Conservation (phyloP, 2,797 vertebrate genomes). For the Rhadinocentrus ornatus region DNA sequence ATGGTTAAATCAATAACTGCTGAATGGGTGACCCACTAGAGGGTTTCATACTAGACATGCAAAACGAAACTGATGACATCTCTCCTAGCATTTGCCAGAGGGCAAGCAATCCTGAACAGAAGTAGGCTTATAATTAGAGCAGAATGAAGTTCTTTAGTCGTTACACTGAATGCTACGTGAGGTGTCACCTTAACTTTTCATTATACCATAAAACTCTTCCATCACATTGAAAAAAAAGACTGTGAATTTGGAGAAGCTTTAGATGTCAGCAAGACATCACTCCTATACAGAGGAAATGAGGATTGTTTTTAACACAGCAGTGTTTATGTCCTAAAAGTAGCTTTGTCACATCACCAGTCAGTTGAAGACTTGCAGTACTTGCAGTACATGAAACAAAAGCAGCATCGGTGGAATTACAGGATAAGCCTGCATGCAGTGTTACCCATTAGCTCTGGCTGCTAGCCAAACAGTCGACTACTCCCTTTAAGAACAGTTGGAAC, state of each 20-base stretch:
- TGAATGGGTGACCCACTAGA: conserved; percentile 56
- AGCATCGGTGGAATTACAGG: conserved; percentile 3
- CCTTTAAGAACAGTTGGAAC: not conserved
- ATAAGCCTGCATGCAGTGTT: not conserved
- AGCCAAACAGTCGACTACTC: not conserved
- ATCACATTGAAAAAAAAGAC: not conserved
- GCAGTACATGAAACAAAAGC: conserved; percentile 7
- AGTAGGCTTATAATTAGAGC: conserved; percentile 33
- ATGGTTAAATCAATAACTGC: conserved; percentile 46
- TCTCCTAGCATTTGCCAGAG: conserved; percentile 45
- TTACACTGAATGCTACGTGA: conserved; percentile 24
- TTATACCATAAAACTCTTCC: not conserved
- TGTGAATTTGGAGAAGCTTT: conserved; percentile 4
- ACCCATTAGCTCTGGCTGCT: not conserved
- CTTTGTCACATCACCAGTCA: not conserved
- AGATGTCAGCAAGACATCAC: conserved; percentile 1
- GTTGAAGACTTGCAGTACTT: not conserved
- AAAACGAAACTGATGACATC: conserved; percentile 44
- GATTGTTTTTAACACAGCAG: conserved; percentile 9
- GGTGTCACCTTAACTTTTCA: conserved; percentile 22
- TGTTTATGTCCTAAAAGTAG: conserved; percentile 13
- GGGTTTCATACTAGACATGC: conserved; percentile 47
- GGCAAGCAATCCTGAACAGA: conserved; percentile 45
- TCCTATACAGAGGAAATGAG: not conserved
- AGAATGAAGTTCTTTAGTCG: conserved; percentile 15